Evolutionary conservation across 2,797 vertebrate genomes (phyloP).

Genomic region (Aplochiton taeniatus): DNA sequence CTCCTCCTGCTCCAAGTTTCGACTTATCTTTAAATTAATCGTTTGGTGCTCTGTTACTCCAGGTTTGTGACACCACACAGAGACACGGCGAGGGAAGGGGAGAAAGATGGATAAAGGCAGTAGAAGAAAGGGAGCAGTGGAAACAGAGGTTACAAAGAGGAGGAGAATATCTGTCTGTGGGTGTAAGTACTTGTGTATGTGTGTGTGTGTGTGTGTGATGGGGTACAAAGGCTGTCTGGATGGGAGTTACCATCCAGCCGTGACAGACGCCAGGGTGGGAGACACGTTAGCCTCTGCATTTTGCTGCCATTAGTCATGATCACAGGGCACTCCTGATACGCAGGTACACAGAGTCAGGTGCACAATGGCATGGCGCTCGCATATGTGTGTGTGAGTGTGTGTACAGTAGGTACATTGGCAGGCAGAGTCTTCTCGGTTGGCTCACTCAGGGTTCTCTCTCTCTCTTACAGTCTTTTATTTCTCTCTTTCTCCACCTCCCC

Average conservation of each 20-base stretch:
- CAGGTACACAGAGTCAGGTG: not conserved
- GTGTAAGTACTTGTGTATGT: conserved; percentile 1
- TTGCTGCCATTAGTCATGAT: conserved; percentile 45
- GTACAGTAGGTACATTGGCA: not conserved
- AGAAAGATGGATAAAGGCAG: too few relatives aligned
- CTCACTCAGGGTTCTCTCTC: not conserved
- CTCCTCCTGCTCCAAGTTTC: not conserved
- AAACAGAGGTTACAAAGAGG: too few relatives aligned
- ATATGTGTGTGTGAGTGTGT: not conserved
- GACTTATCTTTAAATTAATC: not conserved
- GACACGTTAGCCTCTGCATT: conserved; percentile 17
- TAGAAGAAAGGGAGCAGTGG: too few relatives aligned
- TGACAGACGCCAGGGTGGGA: conserved; percentile 16
- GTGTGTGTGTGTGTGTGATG: too few relatives aligned
- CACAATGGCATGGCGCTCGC: not conserved
- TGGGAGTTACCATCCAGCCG: not conserved
- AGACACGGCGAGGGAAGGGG: too few relatives aligned
- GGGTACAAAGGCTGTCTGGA: not conserved
- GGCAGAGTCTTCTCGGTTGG: not conserved
- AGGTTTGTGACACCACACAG: too few relatives aligned
- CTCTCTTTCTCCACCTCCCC: not conserved
- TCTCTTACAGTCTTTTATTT: too few relatives aligned
- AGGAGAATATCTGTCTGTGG: not conserved
- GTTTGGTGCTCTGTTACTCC: not conserved
- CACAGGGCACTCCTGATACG: conserved; percentile 30